Evolutionary conservation across 2,888 invertebrate genomes (phyloP).

Genomic region (Harpalus rufipes): DNA sequence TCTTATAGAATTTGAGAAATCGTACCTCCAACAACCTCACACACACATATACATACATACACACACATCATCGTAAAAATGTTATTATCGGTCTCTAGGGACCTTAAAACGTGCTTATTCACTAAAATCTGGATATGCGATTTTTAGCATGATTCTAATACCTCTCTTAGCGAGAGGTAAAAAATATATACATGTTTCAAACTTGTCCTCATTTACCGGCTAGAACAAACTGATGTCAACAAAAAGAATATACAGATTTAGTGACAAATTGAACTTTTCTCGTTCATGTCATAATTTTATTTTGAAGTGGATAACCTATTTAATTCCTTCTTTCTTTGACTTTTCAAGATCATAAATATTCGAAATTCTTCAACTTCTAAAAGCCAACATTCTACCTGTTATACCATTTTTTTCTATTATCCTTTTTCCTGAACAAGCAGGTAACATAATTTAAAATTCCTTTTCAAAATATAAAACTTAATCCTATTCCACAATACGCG

Average conservation of each 20-base stretch:
- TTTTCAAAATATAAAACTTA: slow-evolving; percentile 22
- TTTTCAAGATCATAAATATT: slow-evolving; percentile 4
- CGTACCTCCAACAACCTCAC: no score
- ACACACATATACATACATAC: no score
- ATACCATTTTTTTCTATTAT: slow-evolving; percentile 11
- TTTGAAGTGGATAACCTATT: slow-evolving; percentile 26
- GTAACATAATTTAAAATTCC: slow-evolving; percentile 11
- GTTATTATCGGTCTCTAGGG: no score
- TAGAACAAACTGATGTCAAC: no score
- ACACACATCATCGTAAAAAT: no score
- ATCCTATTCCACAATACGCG: slow-evolving; percentile 56
- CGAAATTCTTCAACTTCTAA: background rate
- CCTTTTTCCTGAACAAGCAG: background rate
- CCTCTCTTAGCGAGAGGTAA: no score
- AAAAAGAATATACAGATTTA: background rate
- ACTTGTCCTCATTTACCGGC: no score
- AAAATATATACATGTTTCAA: no score
- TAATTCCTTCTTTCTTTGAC: slow-evolving; percentile 25
- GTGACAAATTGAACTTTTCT: background rate
- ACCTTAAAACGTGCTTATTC: no score
- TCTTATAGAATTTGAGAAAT: no score
- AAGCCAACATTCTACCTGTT: background rate
- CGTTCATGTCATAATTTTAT: background rate
- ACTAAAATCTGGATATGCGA: no score
- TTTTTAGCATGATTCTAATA: no score